Conservation (phyloP, 2,888 invertebrate genomes). For the Drosophila mimetica region DNA sequence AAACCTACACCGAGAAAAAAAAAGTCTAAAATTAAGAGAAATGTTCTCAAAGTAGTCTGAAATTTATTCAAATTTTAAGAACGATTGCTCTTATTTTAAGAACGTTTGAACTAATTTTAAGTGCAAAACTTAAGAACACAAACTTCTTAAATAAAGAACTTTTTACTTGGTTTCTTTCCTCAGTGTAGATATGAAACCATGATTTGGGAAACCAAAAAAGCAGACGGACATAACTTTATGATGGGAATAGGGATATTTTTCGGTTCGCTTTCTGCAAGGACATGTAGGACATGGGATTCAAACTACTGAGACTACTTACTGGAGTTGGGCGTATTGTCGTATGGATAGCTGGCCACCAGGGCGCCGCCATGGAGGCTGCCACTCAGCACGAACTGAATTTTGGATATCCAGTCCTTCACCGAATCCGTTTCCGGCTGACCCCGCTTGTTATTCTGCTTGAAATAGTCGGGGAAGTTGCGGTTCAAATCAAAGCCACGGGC, state of each 20-base stretch:
- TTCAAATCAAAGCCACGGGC: slow-evolving; percentile 95
- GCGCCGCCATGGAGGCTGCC: slow-evolving; percentile 96
- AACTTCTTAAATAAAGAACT: too few species aligned
- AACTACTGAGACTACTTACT: slow-evolving; percentile 88
- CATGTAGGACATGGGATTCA: not conserved
- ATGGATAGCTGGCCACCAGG: slow-evolving; percentile 98
- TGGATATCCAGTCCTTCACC: slow-evolving; percentile 96
- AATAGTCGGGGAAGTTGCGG: slow-evolving; percentile 98
- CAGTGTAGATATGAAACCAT: too few species aligned
- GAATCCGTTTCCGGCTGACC: slow-evolving; percentile 98
- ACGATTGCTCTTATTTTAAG: too few species aligned
- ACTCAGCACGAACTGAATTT: slow-evolving; percentile 96
- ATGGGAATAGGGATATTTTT: not conserved
- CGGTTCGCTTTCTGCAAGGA: not conserved
- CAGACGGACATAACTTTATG: not conserved
- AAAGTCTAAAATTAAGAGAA: too few species aligned
- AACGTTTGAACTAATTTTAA: too few species aligned
- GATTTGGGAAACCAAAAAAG: not conserved
- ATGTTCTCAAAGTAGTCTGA: too few species aligned
- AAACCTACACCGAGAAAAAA: too few species aligned
- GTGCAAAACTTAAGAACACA: too few species aligned
- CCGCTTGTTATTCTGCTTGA: slow-evolving; percentile 93
- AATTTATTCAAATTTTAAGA: too few species aligned
- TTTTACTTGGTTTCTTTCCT: too few species aligned
- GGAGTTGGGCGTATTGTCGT: slow-evolving; percentile 97